Conservation (phyloP, 1,140 invertebrate genomes). For the Batillaria attramentaria region DNA sequence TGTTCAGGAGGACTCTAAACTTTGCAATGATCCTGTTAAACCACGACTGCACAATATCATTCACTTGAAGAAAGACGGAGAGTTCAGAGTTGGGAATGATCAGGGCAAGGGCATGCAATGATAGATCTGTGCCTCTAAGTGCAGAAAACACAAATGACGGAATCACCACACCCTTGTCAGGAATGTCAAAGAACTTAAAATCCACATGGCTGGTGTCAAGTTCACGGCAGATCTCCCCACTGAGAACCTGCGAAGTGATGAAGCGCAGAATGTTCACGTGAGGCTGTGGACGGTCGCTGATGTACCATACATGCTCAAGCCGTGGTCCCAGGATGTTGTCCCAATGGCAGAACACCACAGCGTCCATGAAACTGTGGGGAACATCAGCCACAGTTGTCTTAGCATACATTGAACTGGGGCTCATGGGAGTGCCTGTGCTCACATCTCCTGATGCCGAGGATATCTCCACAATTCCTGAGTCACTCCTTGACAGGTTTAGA, state of each 20-base stretch:
- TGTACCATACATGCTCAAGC: constrained; percentile 60
- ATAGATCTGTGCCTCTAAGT: constrained; percentile 41
- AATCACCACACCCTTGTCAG: constrained; percentile 54
- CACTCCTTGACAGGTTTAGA: constrained; percentile 34
- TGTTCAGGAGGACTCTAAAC: constrained; percentile 55
- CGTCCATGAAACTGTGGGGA: constrained; percentile 49
- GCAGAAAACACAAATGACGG: constrained; percentile 63
- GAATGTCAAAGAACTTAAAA: constrained; percentile 57
- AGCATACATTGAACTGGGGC: constrained; percentile 56
- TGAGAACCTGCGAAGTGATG: constrained; percentile 58
- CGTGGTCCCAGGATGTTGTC: constrained; percentile 66
- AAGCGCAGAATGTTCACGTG: constrained; percentile 44
- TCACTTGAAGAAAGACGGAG: constrained; percentile 42
- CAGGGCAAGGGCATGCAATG: constrained; percentile 58
- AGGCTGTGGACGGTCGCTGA: constrained; percentile 37
- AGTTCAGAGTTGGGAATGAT: constrained; percentile 57
- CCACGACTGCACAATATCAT: constrained; percentile 51
- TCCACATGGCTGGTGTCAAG: constrained; percentile 52
- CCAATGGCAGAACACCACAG: constrained; percentile 60
- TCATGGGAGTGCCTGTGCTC: constrained; percentile 41
- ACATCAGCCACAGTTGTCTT: constrained; percentile 45
- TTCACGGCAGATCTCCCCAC: constrained; percentile 63
- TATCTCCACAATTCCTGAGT: constrained; percentile 41
- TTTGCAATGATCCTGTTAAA: constrained; percentile 58
- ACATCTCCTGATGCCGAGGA: background rate